phyloP scores from a whole-genome alignment of 2,113 vertebrate species.

The Passer domesticus region DNA sequence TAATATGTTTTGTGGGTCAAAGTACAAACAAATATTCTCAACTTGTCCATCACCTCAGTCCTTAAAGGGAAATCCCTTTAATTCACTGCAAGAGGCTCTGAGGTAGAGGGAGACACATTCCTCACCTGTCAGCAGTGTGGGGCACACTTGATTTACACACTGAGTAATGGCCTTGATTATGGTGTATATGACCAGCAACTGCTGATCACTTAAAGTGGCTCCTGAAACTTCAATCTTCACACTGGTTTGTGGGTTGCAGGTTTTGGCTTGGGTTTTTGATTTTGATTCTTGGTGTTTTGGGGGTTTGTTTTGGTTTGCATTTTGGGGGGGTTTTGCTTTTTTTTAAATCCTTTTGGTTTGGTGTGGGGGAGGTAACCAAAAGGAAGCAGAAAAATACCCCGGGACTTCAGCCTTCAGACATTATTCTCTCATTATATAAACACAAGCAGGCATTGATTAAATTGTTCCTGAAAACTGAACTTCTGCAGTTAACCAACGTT shows the following conservation, averaged over 20 bases:
- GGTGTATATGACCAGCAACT: not conserved
- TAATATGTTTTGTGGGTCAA: not conserved
- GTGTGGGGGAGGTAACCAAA: not conserved
- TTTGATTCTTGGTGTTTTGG: not conserved
- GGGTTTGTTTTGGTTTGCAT: not conserved
- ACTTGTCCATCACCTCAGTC: too few relatives aligned
- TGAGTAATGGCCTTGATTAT: not conserved
- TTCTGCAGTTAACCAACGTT: not conserved
- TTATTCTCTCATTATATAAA: not conserved
- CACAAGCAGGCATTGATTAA: not conserved
- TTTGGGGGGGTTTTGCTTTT: not conserved
- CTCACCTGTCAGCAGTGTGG: fast-evolving
- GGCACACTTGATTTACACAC: not conserved
- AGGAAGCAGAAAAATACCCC: not conserved
- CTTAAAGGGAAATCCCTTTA: not conserved
- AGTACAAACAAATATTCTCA: not conserved
- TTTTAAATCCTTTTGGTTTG: not conserved
- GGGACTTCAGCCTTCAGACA: not conserved
- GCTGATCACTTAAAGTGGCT: not conserved
- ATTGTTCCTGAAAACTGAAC: not conserved
- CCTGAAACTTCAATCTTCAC: not conserved
- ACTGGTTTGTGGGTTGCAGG: not conserved
- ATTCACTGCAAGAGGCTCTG: not conserved
- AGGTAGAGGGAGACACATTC: fast-evolving
- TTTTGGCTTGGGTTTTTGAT: not conserved